Evolutionary conservation across 2,113 vertebrate species (phyloP), one percentile per base, ranked within the genome.

Genomic region (Ranitomeya imitator): DNA sequence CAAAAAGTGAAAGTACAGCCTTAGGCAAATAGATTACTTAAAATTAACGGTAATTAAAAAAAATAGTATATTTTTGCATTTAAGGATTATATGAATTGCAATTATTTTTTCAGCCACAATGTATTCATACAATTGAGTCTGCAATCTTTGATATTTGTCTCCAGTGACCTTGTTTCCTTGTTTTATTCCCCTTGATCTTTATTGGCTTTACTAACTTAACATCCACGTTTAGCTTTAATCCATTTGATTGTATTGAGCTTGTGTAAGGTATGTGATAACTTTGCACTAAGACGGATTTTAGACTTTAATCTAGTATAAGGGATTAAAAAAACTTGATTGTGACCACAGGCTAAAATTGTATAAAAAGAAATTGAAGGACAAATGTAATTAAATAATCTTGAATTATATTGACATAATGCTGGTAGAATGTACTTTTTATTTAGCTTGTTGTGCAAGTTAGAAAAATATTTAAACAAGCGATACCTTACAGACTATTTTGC

Each of bases 211-310:
- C 85, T 90, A 85, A 91, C 87, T 88, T 83, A 90, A 92, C 71
- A 91, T 91, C 85, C 89, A 84, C 90, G 79, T 88, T 89, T 91
- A 90, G 81, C 84, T 93, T 93, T 92, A 92, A 94, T 90, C 89
- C 90, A 91, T 67, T 85, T 93, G 92, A 93, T 90, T 93, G 67
- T 89, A 94, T 89, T 92, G 91, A 90, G 90, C 90, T 93, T 92
- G 86, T 90, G 91, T 92, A 93, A 92, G 89, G 91, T 91, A 87
- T 52, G 78, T 86, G 93, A 82, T 94, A 94, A 93, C 61, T 92
- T 92, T 90, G 90, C 91, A 93, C 91, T 93, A 92, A 93, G 93
- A 93, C 91, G 92, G 94, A 93, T 94, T 94, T 93, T 92, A 92
- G 92, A 92, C 91, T 93, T 92, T 94, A 93, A 93, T 94, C 93